Conservation (phyloP, 2,797 vertebrate genomes). For the Anomalospiza imberbis region DNA sequence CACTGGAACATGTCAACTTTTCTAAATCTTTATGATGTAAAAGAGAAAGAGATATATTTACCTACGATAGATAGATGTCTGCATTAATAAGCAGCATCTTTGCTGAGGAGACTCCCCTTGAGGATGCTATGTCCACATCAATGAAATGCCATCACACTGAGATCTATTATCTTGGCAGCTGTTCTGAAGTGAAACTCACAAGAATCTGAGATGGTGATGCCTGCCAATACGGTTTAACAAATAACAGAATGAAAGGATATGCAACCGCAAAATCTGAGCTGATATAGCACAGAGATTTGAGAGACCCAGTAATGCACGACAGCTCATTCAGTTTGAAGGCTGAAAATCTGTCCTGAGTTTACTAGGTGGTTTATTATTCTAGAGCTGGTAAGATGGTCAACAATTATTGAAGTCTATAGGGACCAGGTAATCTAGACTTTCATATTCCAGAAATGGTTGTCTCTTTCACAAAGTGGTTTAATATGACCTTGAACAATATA, state of each 20-base stretch:
- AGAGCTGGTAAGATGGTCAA: not conserved
- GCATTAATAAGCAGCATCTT: conserved; percentile 28
- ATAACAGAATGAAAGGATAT: not conserved
- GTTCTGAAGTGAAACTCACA: conserved; percentile 10
- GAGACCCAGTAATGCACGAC: not conserved
- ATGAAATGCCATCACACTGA: conserved; percentile 19
- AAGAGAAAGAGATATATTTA: conserved; percentile 27
- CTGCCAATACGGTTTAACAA: not conserved
- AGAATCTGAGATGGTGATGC: not conserved
- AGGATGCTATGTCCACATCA: conserved; percentile 21
- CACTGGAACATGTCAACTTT: conserved; percentile 34
- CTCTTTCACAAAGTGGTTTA: not conserved
- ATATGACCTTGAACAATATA: not conserved
- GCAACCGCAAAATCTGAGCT: not conserved
- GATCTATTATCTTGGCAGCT: conserved; percentile 32
- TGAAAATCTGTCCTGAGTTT: not conserved
- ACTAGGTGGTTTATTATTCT: not conserved
- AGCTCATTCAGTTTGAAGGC: not conserved
- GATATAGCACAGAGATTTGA: not conserved
- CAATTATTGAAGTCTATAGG: not conserved
- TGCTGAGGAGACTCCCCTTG: conserved; percentile 13
- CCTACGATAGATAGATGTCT: conserved; percentile 12
- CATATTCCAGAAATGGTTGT: not conserved
- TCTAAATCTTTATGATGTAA: not conserved
- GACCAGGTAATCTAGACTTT: not conserved